Evolutionary conservation across 2,113 vertebrate species (phyloP), one percentile per base, ranked within the genome.

Genomic region (Asarcornis scutulata): DNA sequence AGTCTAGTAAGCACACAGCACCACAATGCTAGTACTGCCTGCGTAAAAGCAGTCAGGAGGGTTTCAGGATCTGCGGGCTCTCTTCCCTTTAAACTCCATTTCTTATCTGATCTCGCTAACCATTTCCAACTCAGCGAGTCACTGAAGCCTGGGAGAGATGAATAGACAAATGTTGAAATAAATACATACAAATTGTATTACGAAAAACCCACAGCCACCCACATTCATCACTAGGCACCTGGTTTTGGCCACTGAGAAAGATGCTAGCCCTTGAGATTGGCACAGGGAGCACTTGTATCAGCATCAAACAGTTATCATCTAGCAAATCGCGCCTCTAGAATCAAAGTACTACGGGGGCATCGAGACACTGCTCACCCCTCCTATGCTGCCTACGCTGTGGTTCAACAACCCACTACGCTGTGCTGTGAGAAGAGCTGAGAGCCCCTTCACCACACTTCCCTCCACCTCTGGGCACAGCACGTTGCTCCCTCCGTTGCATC

Each of bases 361-460:
- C 44, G 36, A 46, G 36, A 62, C 10, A 6, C 55, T 1, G 3
- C 1, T 5, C 0, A 0, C 22, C 9, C 21, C 52, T 52, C n/a
- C 36, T 16, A 10, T 0, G 0, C 56, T 38, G 46, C n/a, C 36
- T 16, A 13, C 1, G 1, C 56, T 34, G 48, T 7, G 14, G 38
- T 52, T 75, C 53, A 22, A 82, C 29, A 53, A 15, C n/a, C 34
- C 59, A n/a, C 40, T 1, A 12, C 21, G 42, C 9, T 7, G 59
- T 56, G 18, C 15, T 9, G 53, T 42, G 64, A 52, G 23, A 21
- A n/a, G 4, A 78, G 64, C 46, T 63, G 1, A 25, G 27, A 67
- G 17, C 32, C 0, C 14, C 55, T 84, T 91, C 73, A 44, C 58
- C 66, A 78, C 17, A 8, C 46, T 13, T 59, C 55, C 27, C 46